phyloP scores from a whole-genome alignment of 2,888 invertebrate species.

The Tigriopus californicus region DNA sequence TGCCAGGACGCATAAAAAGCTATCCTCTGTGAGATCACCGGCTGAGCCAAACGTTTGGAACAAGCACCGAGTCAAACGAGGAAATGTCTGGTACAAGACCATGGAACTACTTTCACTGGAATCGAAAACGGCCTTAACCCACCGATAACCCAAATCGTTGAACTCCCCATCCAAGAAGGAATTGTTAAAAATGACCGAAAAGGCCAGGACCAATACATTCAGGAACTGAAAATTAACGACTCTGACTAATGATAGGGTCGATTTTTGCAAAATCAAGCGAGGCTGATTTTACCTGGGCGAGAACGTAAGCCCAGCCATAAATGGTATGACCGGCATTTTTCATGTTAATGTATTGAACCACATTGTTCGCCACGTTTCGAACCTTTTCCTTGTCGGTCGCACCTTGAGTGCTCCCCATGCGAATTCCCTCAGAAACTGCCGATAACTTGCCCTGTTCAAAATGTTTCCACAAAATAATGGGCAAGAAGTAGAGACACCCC shows the following conservation, averaged over 20 bases:
- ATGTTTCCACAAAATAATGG: background rate
- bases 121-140: background rate
- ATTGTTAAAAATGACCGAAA: background rate
- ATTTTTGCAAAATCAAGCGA: too few relatives aligned
- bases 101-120: background rate
- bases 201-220: too few relatives aligned
- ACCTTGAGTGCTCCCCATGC: background rate
- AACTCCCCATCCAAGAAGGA: background rate
- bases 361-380: background rate
- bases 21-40: background rate
- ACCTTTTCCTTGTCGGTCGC: background rate
- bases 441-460: background rate
- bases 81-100: background rate
- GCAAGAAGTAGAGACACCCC: background rate
- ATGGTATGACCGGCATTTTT: background rate
- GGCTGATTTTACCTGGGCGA: background rate
- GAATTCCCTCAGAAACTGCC: background rate
- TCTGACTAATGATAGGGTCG: too few relatives aligned
- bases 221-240: too few relatives aligned
- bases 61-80: background rate
- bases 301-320: background rate
- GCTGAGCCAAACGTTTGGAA: background rate
- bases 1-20: conserved; percentile 4
- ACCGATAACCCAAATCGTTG: background rate
- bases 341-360: background rate